A percentile compares a stretch with the other conserved stretches of the same genome.
These are phyloP conservation scores for Mesodorylaimus sp. DNA, from an alignment of 2,888 invertebrate genomes.

Conservation along the genomic window DNA sequence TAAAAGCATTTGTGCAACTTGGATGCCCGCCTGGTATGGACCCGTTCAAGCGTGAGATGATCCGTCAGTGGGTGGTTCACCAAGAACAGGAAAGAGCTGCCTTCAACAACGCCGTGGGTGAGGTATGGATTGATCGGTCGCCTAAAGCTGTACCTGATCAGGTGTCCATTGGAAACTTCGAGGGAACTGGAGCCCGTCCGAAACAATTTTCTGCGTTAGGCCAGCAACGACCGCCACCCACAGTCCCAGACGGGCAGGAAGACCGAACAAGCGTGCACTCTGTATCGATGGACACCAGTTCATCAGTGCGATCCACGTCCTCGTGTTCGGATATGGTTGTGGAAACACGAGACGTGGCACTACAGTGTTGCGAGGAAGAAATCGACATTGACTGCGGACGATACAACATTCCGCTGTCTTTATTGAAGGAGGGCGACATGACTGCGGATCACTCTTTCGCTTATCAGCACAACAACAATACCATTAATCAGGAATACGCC, in stretches of 20 bases:
- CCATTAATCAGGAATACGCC: not conserved
- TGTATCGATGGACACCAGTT: not conserved
- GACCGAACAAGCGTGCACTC: not conserved
- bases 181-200: not conserved
- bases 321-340: conserved; percentile 2
- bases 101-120: too few relatives aligned
- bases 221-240: too few relatives aligned
- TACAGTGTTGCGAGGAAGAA: conserved; percentile 15
- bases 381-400: conserved; percentile 14
- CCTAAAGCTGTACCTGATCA: not conserved
- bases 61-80: conserved; percentile 71
- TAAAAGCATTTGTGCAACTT: too few relatives aligned
- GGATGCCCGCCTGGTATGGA: conserved; percentile 49
- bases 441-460: not conserved
- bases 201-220: too few relatives aligned
- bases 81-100: conserved; percentile 9
- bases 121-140: too few relatives aligned
- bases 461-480: not conserved
- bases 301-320: not conserved
- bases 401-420: too few relatives aligned
- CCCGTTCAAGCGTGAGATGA: conserved; percentile 76
- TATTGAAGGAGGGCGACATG: too few relatives aligned
- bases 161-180: not conserved
- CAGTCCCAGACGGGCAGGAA: too few relatives aligned
- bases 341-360: conserved; percentile 9